Percentiles rank a stretch among this genome's conserved stretches.
Conservation (phyloP, 2,888 invertebrate species). For the Archips xylosteana region DNA sequence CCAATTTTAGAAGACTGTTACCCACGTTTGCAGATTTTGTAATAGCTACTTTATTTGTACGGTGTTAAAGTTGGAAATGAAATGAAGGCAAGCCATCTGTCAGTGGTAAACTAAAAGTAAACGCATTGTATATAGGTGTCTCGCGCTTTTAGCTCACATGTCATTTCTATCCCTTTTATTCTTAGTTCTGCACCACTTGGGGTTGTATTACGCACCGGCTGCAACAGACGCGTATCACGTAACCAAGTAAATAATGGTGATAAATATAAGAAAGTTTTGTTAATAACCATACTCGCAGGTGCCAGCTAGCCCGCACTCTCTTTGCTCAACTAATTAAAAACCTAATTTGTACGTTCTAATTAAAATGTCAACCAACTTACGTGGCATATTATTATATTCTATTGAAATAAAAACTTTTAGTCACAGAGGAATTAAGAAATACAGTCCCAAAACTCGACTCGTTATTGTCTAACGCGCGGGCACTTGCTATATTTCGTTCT, state of each 20-base stretch:
- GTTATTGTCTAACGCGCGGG: no score
- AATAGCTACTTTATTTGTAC: no score
- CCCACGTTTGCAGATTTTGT: no score
- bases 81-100: no score
- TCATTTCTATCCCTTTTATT: not conserved
- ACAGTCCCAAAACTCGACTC: not conserved
- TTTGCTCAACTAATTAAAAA: conserved; percentile 22
- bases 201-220: not conserved
- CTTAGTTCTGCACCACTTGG: not conserved
- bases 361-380: conserved; percentile 1
- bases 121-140: no score
- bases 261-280: conserved; percentile 3
- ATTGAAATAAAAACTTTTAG: not conserved
- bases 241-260: not conserved
- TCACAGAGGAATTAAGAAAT: not conserved
- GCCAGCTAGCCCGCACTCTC: not conserved
- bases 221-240: not conserved
- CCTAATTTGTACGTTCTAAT: conserved; percentile 11
- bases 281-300: not conserved
- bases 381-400: no score
- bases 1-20: no score
- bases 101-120: no score
- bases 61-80: no score
- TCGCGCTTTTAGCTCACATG: no score
- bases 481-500: no score